These are phyloP conservation scores for Eleginops maclovinus DNA, from an alignment of 2,113 vertebrate genomes.

Conservation along the genomic window DNA sequence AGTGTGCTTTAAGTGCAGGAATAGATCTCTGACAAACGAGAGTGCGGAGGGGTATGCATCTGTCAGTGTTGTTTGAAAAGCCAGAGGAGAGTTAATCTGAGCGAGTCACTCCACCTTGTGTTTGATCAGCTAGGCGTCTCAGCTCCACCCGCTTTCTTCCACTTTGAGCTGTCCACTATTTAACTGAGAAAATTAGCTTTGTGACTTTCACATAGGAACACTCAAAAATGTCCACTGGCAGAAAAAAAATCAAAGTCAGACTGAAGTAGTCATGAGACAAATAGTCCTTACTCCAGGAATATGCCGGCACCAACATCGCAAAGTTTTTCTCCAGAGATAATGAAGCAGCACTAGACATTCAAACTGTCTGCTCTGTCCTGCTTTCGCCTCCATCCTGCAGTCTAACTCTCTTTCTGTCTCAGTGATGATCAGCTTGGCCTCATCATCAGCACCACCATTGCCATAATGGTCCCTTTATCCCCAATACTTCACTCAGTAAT, in stretches of 20 bases:
- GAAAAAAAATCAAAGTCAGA: conserved; percentile 8
- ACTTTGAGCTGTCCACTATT: conserved; percentile 3
- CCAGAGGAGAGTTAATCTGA: conserved; percentile 75
- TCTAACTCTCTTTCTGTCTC: conserved; percentile 27
- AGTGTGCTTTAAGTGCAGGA: conserved; percentile 77
- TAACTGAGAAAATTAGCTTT: neutral
- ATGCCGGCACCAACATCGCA: neutral
- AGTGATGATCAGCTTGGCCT: conserved; percentile 50
- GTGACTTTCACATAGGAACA: conserved; percentile 9
- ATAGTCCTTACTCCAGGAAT: neutral
- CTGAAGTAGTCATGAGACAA: neutral
- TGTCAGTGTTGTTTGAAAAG: conserved; percentile 76
- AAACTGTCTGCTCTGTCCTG: conserved; percentile 2
- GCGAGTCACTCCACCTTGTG: conserved; percentile 70
- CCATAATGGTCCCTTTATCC: conserved; percentile 52
- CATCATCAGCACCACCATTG: conserved; percentile 38
- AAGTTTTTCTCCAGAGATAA: neutral
- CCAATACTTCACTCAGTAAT: conserved; percentile 58
- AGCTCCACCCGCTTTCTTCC: conserved; percentile 22
- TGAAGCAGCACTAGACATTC: neutral
- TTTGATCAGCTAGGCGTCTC: conserved; percentile 61
- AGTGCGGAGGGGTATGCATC: conserved; percentile 76
- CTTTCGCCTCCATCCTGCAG: conserved; percentile 9
- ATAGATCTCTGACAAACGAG: conserved; percentile 79
- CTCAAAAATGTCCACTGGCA: conserved; percentile 10